A percentile compares a stretch with the other conserved stretches of the same genome.
phyloP scores from a whole-genome alignment of 2,888 invertebrate species.

The Drosophila pseudotalamancana region DNA sequence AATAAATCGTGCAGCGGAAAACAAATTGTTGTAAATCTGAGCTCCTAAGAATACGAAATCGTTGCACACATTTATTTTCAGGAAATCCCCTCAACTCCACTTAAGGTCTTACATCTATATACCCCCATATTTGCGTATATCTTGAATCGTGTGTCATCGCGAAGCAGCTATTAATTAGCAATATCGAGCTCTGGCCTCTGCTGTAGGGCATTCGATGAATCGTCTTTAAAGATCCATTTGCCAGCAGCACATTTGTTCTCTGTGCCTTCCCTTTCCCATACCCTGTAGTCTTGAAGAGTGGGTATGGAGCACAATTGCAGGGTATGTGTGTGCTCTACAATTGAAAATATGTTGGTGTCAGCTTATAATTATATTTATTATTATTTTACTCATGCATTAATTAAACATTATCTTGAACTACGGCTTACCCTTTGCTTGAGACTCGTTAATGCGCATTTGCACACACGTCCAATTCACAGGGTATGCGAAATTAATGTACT shows the following conservation, averaged over 20 bases:
- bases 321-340: neutral
- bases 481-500: neutral
- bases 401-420: no score
- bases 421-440: no score
- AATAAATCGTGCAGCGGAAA: no score
- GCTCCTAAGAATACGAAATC: no score
- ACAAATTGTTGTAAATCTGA: no score
- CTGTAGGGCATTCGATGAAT: constrained; percentile 33
- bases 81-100: no score
- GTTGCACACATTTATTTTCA: no score
- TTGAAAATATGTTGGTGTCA: neutral
- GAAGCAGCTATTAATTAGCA: neutral
- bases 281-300: constrained; percentile 11
- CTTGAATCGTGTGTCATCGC: neutral
- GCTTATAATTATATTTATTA: no score
- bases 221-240: neutral
- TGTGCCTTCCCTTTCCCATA: constrained; percentile 15
- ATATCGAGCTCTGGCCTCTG: neutral
- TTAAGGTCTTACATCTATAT: neutral
- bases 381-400: no score
- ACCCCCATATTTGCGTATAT: neutral
- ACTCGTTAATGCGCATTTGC: no score
- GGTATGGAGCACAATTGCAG: neutral
- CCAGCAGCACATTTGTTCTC: constrained; percentile 7
- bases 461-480: no score